Percentiles rank a stretch among this genome's conserved stretches.
Evolutionary conservation across 2,113 vertebrate species (phyloP).

Genomic region (Dasyprocta punctata): DNA sequence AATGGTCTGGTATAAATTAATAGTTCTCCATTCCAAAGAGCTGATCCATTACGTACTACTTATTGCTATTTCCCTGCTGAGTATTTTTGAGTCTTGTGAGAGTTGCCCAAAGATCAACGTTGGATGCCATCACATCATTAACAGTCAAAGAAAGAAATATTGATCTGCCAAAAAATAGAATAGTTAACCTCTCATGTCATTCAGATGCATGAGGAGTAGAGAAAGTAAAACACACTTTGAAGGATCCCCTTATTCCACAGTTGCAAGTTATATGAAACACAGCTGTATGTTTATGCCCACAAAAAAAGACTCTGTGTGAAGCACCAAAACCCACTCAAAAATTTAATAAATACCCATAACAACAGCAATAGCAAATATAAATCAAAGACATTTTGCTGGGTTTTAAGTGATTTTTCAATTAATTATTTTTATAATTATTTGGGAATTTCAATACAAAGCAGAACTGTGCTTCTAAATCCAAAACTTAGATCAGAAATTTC

Average conservation of each 20-base stretch:
- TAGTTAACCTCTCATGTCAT: constrained; percentile 24
- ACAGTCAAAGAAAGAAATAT: constrained; percentile 58
- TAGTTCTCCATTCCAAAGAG: constrained; percentile 73
- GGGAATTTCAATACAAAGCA: constrained; percentile 50
- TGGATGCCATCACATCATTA: constrained; percentile 71
- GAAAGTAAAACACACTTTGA: neutral
- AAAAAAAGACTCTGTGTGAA: constrained; percentile 24
- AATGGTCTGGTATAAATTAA: constrained; percentile 80
- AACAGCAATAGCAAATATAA: neutral
- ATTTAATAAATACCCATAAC: neutral
- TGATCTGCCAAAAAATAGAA: constrained; percentile 62
- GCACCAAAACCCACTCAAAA: constrained; percentile 7
- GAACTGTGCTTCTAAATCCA: constrained; percentile 4
- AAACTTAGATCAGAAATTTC: constrained; percentile 36
- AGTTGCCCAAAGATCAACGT: constrained; percentile 69
- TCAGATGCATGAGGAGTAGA: neutral
- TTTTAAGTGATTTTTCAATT: constrained; percentile 17
- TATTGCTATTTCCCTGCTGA: constrained; percentile 79
- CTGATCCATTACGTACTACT: constrained; percentile 74
- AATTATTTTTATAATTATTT: constrained; percentile 52
- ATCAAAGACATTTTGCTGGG: neutral
- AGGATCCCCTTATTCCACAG: neutral
- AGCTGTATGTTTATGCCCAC: constrained; percentile 1
- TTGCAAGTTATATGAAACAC: constrained; percentile 7
- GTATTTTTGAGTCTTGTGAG: constrained; percentile 59